These are phyloP conservation scores for Arrhamphus sclerolepis DNA, from an alignment of 2,797 vertebrate species.

Conservation along the genomic window DNA sequence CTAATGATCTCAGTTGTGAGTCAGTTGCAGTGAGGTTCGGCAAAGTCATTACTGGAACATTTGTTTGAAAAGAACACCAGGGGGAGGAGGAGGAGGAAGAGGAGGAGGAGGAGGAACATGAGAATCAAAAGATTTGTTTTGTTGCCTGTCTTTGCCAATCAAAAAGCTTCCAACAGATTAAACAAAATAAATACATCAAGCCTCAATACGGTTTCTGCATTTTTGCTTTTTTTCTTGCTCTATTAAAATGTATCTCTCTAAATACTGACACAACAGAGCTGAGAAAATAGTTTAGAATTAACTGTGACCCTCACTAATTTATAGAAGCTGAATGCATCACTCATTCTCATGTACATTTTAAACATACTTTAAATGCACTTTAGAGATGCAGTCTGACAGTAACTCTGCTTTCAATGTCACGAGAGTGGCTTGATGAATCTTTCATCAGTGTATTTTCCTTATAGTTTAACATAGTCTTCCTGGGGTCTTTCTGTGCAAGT, in stretches of 20 bases:
- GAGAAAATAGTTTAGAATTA: too few species aligned
- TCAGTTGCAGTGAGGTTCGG: constrained; percentile 25
- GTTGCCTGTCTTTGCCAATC: constrained; percentile 21
- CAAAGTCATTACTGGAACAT: constrained; percentile 49
- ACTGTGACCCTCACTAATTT: not conserved
- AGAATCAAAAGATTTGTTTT: constrained; percentile 37
- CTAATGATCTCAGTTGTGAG: constrained; percentile 27
- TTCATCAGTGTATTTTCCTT: constrained; percentile 49
- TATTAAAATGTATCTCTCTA: not conserved
- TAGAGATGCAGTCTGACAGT: constrained; percentile 13
- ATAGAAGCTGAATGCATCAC: not conserved
- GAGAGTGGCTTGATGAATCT: constrained; percentile 44
- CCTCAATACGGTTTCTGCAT: constrained; percentile 11
- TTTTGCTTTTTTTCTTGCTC: not conserved
- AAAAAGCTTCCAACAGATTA: constrained; percentile 17
- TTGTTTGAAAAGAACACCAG: constrained; percentile 42
- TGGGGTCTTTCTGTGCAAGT: constrained; percentile 55
- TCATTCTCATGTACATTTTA: too few species aligned
- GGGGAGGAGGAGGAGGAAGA: constrained; percentile 12
- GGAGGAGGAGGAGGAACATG: constrained; percentile 9
- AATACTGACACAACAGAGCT: too few species aligned
- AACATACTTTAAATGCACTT: too few species aligned
- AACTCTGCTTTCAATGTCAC: constrained; percentile 27
- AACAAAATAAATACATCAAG: constrained; percentile 30
- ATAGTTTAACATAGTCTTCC: constrained; percentile 52